These are phyloP conservation scores for Drosophila testacea DNA, from an alignment of 2,888 invertebrate genomes.

Conservation along the genomic window DNA sequence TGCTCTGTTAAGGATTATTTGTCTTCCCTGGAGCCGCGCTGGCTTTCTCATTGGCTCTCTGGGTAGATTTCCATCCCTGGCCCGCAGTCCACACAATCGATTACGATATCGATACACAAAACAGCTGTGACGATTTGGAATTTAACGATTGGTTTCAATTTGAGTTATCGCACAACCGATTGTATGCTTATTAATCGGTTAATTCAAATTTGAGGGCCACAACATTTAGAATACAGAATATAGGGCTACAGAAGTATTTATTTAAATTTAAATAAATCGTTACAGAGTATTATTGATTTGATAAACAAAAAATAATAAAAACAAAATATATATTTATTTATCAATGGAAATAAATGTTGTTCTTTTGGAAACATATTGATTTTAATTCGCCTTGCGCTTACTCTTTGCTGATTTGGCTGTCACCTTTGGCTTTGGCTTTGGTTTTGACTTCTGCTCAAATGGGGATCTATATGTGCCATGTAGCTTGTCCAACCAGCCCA, in stretches of 20 bases:
- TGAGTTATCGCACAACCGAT: neutral
- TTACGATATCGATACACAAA: no score
- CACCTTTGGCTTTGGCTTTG: neutral
- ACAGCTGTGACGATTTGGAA: no score
- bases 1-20: no score
- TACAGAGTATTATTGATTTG: neutral
- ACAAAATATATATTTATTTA: no score
- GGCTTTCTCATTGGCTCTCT: no score
- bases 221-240: neutral
- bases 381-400: constrained; percentile 30
- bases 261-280: constrained; percentile 15
- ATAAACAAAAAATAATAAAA: neutral
- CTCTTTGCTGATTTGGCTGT: constrained; percentile 1
- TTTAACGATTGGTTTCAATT: no score
- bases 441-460: constrained; percentile 15
- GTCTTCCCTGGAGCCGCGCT: no score
- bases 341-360: no score
- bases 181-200: neutral
- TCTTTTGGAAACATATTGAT: neutral
- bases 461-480: constrained; percentile 91
- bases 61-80: no score
- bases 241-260: constrained; percentile 3
- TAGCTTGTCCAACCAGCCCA: constrained; percentile 92
- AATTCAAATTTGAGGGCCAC: neutral
- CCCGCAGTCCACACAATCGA: no score